Conservation (phyloP, 1,140 invertebrate genomes). For the Zaprionus gabonicus region DNA sequence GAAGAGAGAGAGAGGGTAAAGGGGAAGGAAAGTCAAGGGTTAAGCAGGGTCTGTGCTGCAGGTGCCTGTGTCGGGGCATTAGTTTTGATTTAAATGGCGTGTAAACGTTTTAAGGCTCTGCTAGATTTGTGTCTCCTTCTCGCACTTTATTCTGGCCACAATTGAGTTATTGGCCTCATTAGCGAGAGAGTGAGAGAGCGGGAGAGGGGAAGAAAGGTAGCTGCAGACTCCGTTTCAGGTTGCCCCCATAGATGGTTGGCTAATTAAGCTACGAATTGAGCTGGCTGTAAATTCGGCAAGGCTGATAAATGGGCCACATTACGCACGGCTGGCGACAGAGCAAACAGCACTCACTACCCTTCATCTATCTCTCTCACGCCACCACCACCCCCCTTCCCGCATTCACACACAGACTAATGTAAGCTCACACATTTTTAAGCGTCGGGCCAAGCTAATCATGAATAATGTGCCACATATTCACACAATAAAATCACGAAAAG, state of each 20-base stretch:
- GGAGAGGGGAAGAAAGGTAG: not conserved
- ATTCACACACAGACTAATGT: slow-evolving; percentile 15
- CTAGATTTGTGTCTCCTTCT: slow-evolving; percentile 47
- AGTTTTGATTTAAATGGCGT: slow-evolving; percentile 80
- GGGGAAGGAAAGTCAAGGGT: not conserved
- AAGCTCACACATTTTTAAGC: slow-evolving; percentile 47
- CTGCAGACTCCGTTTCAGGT: not conserved
- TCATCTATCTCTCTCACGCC: not conserved
- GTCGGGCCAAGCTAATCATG: slow-evolving; percentile 70
- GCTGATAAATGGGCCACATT: slow-evolving; percentile 39
- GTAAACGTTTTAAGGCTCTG: slow-evolving; percentile 71
- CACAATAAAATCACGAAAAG: slow-evolving; percentile 73
- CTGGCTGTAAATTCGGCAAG: slow-evolving; percentile 1
- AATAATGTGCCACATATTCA: slow-evolving; percentile 79
- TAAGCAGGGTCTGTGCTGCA: slow-evolving; percentile 13
- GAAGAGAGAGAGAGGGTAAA: not conserved
- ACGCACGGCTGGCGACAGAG: slow-evolving; percentile 30
- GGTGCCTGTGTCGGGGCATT: slow-evolving; percentile 50
- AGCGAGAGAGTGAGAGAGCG: not conserved
- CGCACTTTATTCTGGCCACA: slow-evolving; percentile 54
- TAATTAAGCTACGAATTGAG: slow-evolving; percentile 33
- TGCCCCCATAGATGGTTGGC: slow-evolving; percentile 20
- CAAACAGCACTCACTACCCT: not conserved
- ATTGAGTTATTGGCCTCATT: slow-evolving; percentile 76
- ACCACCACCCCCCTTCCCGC: not conserved